phyloP scores from a whole-genome alignment of 2,113 vertebrate genomes.

The Perca fluviatilis region DNA sequence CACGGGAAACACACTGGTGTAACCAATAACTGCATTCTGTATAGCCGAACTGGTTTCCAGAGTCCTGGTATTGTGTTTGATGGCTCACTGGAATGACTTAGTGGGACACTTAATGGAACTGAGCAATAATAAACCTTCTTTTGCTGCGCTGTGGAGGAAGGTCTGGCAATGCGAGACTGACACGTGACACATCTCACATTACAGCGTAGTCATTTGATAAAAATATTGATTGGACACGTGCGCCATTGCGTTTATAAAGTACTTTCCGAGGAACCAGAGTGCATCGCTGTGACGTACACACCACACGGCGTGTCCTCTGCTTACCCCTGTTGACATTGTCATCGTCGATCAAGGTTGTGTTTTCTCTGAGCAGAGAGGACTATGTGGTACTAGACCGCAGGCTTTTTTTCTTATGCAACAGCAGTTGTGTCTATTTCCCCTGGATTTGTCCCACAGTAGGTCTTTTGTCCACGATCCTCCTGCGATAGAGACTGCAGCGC shows the following conservation, averaged over 20 bases:
- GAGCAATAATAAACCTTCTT: no score
- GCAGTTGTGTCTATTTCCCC: constrained; percentile 22
- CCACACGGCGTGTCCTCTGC: neutral
- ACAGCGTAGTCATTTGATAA: neutral
- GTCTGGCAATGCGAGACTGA: no score
- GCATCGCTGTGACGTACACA: neutral
- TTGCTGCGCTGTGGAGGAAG: no score
- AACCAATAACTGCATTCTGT: no score
- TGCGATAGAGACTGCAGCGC: constrained; percentile 3
- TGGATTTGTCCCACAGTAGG: constrained; percentile 33
- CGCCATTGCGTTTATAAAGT: no score
- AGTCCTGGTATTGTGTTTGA: no score
- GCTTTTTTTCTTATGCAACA: constrained; percentile 53
- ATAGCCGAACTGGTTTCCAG: no score
- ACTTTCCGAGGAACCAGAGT: neutral
- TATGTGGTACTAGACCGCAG: constrained; percentile 11
- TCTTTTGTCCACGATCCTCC: constrained; percentile 16
- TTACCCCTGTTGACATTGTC: constrained; percentile 32
- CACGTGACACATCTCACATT: neutral
- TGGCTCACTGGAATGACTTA: no score
- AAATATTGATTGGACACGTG: neutral
- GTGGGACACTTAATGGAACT: no score
- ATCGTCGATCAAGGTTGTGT: constrained; percentile 30
- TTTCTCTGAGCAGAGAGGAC: constrained; percentile 2
- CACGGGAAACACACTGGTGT: no score